Evolutionary conservation across 2,888 invertebrate genomes (phyloP).

Genomic region (Acleris literana): DNA sequence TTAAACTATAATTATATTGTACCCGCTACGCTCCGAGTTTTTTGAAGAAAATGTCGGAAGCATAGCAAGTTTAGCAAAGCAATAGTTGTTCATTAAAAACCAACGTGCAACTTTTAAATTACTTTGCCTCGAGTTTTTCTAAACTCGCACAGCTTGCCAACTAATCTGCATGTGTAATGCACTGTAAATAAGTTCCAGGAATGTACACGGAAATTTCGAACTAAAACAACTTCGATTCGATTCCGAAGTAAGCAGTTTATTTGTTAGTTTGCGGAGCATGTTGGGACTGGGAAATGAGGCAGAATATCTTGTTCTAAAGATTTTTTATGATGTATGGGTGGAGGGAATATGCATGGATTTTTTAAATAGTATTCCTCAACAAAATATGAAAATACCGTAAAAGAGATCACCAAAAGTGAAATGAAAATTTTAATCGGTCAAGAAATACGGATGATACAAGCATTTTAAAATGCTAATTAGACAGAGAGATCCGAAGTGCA

Average conservation of each 20-base stretch:
- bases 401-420: too few relatives aligned
- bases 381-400: too few relatives aligned
- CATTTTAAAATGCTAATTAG: too few relatives aligned
- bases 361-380: too few relatives aligned
- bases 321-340: not conserved
- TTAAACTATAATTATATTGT: too few relatives aligned
- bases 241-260: conserved; percentile 7
- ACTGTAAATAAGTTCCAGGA: conserved; percentile 59
- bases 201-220: conserved; percentile 43
- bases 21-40: too few relatives aligned
- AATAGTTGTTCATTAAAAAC: conserved; percentile 56
- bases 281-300: not conserved
- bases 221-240: conserved; percentile 23
- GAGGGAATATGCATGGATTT: too few relatives aligned
- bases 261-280: not conserved
- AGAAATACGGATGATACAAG: too few relatives aligned
- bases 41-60: not conserved
- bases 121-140: conserved; percentile 61
- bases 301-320: not conserved
- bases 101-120: conserved; percentile 60
- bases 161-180: conserved; percentile 74
- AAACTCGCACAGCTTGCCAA: conserved; percentile 58
- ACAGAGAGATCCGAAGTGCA: too few relatives aligned
- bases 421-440: too few relatives aligned
- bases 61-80: conserved; percentile 20